Conservation (phyloP, 2,888 invertebrate genomes). For the Tenthredo notha region DNA sequence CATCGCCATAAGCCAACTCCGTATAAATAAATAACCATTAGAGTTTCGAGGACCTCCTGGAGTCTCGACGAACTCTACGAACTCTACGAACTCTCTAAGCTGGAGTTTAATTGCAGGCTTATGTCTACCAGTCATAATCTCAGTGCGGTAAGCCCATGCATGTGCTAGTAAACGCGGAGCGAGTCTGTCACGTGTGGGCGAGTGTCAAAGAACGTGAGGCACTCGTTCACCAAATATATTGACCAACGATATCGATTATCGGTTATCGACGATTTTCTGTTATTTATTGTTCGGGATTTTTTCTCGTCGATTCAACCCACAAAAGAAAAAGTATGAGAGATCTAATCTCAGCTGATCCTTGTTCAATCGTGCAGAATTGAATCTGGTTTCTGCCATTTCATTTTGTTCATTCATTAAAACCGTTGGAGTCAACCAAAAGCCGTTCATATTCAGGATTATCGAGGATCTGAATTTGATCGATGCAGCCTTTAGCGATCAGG, state of each 20-base stretch:
- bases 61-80: conserved; percentile 23
- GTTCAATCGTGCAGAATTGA: neutral
- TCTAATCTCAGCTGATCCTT: neutral
- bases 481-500: neutral
- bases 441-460: neutral
- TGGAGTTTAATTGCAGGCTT: neutral
- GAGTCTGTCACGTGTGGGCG: conserved; percentile 66
- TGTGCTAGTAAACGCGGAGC: conserved; percentile 44
- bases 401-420: neutral
- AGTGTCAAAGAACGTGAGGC: conserved; percentile 66
- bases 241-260: neutral
- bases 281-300: neutral
- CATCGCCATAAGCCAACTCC: neutral
- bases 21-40: neutral
- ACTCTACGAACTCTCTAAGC: neutral
- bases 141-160: conserved; percentile 8
- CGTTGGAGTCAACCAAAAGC: neutral
- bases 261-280: neutral
- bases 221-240: conserved; percentile 37
- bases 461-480: neutral
- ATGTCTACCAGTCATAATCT: neutral
- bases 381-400: neutral
- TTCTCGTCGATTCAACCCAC: neutral
- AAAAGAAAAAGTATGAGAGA: neutral
- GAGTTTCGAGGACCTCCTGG: conserved; percentile 16